Conservation (phyloP, 1,140 invertebrate genomes). For the Campoletis sonorensis region DNA sequence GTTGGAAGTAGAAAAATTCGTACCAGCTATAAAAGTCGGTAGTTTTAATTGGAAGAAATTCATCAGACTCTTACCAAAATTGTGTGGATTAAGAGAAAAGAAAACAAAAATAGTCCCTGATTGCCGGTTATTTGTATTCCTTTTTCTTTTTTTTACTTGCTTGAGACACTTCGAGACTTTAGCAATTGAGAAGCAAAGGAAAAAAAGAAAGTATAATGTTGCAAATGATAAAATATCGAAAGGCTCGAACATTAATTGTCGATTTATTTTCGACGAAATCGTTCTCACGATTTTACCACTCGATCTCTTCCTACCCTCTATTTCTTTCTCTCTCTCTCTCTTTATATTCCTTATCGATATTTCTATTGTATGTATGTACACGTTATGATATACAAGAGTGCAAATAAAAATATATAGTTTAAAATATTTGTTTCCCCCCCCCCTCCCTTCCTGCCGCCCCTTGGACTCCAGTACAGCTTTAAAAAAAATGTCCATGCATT, state of each 20-base stretch:
- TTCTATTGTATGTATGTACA: conserved; percentile 49
- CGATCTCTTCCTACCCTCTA: conserved; percentile 47
- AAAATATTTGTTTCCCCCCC: conserved; percentile 63
- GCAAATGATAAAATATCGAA: conserved; percentile 44
- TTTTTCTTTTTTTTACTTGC: conserved; percentile 1
- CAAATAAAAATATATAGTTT: conserved; percentile 73
- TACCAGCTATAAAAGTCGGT: conserved; percentile 34
- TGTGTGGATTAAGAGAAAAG: neutral
- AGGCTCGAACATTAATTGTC: conserved; percentile 33
- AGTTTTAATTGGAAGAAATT: conserved; percentile 43
- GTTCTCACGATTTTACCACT: conserved; percentile 57
- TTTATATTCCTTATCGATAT: conserved; percentile 59
- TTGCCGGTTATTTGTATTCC: conserved; percentile 52
- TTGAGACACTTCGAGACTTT: conserved; percentile 24
- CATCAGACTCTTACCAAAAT: neutral
- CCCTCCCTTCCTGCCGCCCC: conserved; percentile 24
- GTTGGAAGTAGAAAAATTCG: conserved; percentile 47
- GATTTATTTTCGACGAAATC: conserved; percentile 33
- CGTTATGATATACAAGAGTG: conserved; percentile 63
- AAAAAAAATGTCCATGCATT: conserved; percentile 68
- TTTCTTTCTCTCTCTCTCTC: conserved; percentile 47
- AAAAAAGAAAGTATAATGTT: conserved; percentile 33
- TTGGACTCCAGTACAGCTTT: conserved; percentile 54
- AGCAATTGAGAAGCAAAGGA: conserved; percentile 45
- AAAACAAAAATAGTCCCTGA: conserved; percentile 53